Evolutionary conservation across 92 coral and sea anemone species (phyloP).

Genomic region (Palythoa heliodiscus): DNA sequence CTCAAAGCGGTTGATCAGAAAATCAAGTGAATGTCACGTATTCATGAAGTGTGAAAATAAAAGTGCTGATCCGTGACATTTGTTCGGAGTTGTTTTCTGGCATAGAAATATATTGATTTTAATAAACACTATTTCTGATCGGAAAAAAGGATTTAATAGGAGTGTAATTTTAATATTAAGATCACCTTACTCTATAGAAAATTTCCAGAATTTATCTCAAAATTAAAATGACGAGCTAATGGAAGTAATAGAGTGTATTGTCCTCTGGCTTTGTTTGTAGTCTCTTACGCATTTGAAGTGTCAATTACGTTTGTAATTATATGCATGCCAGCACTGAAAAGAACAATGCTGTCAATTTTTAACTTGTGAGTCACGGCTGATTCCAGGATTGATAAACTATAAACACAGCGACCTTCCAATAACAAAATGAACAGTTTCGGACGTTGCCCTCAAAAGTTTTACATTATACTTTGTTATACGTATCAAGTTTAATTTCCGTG

Average conservation of each 20-base stretch:
- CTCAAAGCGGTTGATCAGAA: background rate
- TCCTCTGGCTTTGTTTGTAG: background rate
- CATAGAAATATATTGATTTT: background rate
- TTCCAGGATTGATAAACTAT: slow-evolving; percentile 37
- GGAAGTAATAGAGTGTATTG: background rate
- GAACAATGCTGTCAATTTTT: slow-evolving; percentile 39
- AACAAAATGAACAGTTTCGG: slow-evolving; percentile 20
- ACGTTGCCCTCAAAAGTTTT: background rate
- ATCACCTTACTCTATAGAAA: background rate
- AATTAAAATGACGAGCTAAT: background rate
- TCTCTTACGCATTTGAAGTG: slow-evolving; percentile 6
- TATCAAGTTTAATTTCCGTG: slow-evolving; percentile 31
- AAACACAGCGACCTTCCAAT: background rate
- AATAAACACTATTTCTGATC: too few relatives aligned
- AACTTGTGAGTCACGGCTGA: slow-evolving; percentile 47
- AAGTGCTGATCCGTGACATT: background rate
- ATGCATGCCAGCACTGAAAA: slow-evolving; percentile 37
- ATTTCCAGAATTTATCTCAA: background rate
- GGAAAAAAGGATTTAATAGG: too few relatives aligned
- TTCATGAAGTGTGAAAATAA: background rate
- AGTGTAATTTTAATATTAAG: too few relatives aligned
- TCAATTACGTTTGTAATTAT: background rate
- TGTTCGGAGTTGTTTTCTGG: background rate
- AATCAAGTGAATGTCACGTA: slow-evolving; percentile 6
- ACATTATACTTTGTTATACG: background rate